These are phyloP conservation scores for Drosophila melanogaster DNA, from an alignment of 1,140 invertebrate genomes.

Conservation along the genomic window DNA sequence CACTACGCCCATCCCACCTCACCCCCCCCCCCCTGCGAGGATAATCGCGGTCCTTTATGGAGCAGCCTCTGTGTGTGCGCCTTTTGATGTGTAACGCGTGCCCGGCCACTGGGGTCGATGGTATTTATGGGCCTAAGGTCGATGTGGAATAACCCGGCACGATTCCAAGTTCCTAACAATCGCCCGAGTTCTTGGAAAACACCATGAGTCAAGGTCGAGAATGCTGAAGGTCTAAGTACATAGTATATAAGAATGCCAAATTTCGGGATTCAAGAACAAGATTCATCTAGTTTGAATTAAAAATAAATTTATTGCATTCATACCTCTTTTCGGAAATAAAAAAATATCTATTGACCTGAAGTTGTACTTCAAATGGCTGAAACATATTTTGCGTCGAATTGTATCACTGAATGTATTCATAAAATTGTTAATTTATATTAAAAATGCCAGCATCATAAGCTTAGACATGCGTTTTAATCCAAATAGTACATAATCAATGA, in stretches of 20 bases:
- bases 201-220: constrained; percentile 44
- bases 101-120: constrained; percentile 57
- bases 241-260: too few relatives aligned
- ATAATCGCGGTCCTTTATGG: constrained; percentile 63
- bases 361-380: too few relatives aligned
- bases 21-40: constrained; percentile 29
- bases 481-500: not conserved
- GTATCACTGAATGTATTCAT: too few relatives aligned
- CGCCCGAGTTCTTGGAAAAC: not conserved
- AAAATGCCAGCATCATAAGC: not conserved
- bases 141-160: constrained; percentile 58
- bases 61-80: constrained; percentile 20
- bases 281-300: too few relatives aligned
- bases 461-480: not conserved
- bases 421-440: too few relatives aligned
- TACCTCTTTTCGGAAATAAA: too few relatives aligned
- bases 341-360: too few relatives aligned
- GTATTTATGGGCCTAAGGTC: constrained; percentile 63
- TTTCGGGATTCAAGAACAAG: too few relatives aligned
- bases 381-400: too few relatives aligned
- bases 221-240: too few relatives aligned
- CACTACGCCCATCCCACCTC: constrained; percentile 45
- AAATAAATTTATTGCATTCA: too few relatives aligned
- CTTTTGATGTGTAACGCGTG: constrained; percentile 58
- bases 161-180: constrained; percentile 42